Evolutionary conservation across 1,140 invertebrate genomes (phyloP), one percentile per base, ranked within the genome.

Genomic region (Musca vetustissima): DNA sequence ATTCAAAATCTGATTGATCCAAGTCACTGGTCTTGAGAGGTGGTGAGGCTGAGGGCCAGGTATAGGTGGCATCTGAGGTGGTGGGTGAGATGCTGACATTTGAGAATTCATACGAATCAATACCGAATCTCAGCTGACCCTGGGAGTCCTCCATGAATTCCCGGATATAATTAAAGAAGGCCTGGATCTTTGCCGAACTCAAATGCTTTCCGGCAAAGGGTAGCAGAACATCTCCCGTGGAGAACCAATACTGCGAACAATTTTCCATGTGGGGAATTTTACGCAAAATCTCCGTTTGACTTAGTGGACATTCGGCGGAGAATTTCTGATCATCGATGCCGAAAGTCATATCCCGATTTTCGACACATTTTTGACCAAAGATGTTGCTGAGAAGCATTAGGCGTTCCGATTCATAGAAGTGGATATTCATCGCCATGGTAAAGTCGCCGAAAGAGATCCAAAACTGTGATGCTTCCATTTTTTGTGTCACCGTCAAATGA

Each of bases 211-310:
- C 79, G 13, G 71, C 77, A 32, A 81, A 81, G 1, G 78, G 76
- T 52, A 81, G 75, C 0, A 77, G 72, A 21, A 80, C 36, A 69
- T 81, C 79, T 1, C 79, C 79, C 22, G 73, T 76, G 55, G 76
- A 74, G 36, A 81, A 81, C 79, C 79, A 81, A 47, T 81, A 81
- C 17, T 81, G 77, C 0, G 78, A 80, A 70, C 73, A 74, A 17
- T 72, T 77, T 66, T 77, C 72, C 0, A 55, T 69, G 21, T 69
- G 73, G 4, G 78, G 72, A 13, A 75, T 67, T 11, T 73, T 68
- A 15, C 72, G 69, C 7, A 66, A 25, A 0, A 70, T 68, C 0
- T 36, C 19, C 0, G 28, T 32, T 1, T 25, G 9, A 22, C 59
- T 57, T 13, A 17, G 25, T 1, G 32, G 19, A 11, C 22, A 47